These are phyloP conservation scores for Balanococcus diminutus DNA, from an alignment of 2,888 invertebrate genomes.

Conservation along the genomic window DNA sequence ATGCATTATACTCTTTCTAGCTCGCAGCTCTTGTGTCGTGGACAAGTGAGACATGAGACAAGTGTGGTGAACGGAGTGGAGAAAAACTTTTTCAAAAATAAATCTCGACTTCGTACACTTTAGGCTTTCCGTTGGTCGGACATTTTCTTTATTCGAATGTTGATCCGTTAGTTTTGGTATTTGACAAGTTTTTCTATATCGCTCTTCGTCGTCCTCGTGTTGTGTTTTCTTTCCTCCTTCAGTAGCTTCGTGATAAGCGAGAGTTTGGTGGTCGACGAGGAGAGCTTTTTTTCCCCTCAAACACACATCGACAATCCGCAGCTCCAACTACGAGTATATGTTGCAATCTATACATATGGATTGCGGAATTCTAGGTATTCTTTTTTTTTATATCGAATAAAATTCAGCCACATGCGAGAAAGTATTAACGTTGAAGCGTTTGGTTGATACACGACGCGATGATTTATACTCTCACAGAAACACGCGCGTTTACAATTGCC, in stretches of 20 bases:
- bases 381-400: neutral
- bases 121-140: neutral
- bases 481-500: too few relatives aligned
- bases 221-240: neutral
- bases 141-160: neutral
- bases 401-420: neutral
- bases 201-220: neutral
- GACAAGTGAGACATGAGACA: neutral
- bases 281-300: neutral
- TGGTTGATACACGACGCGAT: neutral
- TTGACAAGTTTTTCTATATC: neutral
- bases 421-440: neutral
- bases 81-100: neutral
- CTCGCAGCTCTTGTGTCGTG: neutral
- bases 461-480: too few relatives aligned
- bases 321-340: too few relatives aligned
- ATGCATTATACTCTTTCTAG: neutral
- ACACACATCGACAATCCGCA: too few relatives aligned
- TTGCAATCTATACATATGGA: neutral
- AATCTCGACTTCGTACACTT: neutral
- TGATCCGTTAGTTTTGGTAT: neutral
- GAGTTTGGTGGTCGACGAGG: neutral
- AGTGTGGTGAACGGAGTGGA: neutral
- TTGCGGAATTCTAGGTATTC: neutral
- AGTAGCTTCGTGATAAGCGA: neutral